Evolutionary conservation across 2,888 invertebrate species (phyloP), one percentile per base, ranked within the genome.

Genomic region (Hypomecis punctinalis): DNA sequence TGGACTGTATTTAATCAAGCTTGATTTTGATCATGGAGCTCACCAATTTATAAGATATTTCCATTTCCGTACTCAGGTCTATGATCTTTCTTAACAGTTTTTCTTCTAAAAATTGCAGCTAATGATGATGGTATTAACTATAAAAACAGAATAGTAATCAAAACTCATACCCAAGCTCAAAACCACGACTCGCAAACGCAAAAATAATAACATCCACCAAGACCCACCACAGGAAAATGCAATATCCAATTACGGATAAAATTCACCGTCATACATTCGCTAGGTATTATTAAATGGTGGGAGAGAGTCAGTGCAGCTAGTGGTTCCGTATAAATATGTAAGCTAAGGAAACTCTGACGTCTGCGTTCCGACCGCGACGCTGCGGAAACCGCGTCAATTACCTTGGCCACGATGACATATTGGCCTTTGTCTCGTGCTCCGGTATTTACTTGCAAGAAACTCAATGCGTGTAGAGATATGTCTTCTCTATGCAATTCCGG

Each of bases 371-470:
- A 88, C 67, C 83, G 87, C 86, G 84, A 84, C 83, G 85, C 83
- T 85, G 79, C 92, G 92, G 92, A 92, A 92, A 88, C 91, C 88
- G 86, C 91, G 92, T 92, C 92, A 92, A 92, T 93, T 93, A 92
- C 91, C 89, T 90, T 85, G 85, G 83, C 84, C 84, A 77, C 88
- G 86, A 91, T 92, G 92, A 92, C 92, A 91, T 91, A 93, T 93
- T 91, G 90, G 88, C 89, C 90, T 91, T 91, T 91, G 91, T 91
- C 90, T 88, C 80, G 67, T 68, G 74, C 78, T 75, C 76, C 79
- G 80, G 79, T 81, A 85, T 86, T 85, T 81, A 84, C 82, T 83
- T 79, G 80, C 82, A 84, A 87, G 83, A 82, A 84, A 80, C 75
- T 78, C 77, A 73, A 75, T 79, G 73, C 73, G 73, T 71, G 67